Conservation (phyloP, 2,113 vertebrate species). For the Ifrita kowaldi region DNA sequence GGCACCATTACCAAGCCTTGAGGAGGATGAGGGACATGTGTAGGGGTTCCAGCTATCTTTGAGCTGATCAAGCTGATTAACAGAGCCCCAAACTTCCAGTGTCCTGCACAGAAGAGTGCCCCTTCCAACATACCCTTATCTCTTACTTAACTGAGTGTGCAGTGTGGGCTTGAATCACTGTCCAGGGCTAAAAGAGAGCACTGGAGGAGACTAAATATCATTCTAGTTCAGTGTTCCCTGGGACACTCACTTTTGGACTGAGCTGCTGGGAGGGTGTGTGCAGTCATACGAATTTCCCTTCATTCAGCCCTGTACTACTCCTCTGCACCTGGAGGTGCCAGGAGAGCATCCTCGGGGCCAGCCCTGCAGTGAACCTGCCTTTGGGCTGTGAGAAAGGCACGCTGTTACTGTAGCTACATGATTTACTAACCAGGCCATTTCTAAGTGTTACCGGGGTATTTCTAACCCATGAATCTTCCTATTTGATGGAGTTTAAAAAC, state of each 20-base stretch:
- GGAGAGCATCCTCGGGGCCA: background rate
- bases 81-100: background rate
- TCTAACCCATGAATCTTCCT: background rate
- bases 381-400: background rate
- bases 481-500: background rate
- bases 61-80: background rate
- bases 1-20: background rate
- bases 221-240: background rate
- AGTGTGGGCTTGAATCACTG: background rate
- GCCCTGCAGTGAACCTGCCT: fast-evolving
- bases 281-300: background rate
- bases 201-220: background rate
- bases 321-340: background rate
- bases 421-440: background rate
- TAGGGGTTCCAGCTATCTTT: background rate
- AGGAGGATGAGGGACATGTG: background rate
- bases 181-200: fast-evolving
- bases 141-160: background rate
- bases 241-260: background rate
- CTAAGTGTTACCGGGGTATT: background rate
- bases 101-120: background rate
- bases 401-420: background rate
- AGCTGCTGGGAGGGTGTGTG: background rate
- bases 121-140: background rate
- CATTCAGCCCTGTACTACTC: fast-evolving